Percentiles rank a stretch among this genome's conserved stretches.
Conservation (phyloP, 2,113 vertebrate species). For the Myodes glareolus region DNA sequence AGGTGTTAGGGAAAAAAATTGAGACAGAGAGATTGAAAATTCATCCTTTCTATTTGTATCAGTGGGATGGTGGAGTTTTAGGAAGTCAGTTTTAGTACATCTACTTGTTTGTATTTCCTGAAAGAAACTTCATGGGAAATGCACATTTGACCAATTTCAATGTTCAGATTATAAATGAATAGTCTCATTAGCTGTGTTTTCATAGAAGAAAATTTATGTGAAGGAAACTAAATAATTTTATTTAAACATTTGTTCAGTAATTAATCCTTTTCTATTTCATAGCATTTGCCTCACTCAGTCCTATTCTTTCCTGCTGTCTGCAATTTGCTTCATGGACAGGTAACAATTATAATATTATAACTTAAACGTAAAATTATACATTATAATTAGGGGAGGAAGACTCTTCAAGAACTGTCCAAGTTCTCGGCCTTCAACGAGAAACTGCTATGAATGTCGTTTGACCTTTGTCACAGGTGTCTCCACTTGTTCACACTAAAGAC, state of each 20-base stretch:
- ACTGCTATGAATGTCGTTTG: background rate
- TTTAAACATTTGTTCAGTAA: background rate
- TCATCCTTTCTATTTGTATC: background rate
- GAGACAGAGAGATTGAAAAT: background rate
- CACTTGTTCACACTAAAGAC: background rate
- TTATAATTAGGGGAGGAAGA: background rate
- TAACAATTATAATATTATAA: background rate
- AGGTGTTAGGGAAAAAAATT: background rate
- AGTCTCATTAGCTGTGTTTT: background rate
- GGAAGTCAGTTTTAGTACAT: background rate
- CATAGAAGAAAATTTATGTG: too few relatives aligned
- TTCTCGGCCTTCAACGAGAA: background rate
- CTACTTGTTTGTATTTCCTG: background rate
- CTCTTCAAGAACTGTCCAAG: background rate
- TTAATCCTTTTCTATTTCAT: background rate
- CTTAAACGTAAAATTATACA: background rate
- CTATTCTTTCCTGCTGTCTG: background rate
- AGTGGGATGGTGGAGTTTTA: background rate
- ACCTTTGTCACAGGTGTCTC: background rate
- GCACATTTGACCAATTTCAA: background rate
- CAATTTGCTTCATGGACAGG: background rate
- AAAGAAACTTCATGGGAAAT: background rate
- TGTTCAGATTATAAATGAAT: background rate
- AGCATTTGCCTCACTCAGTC: background rate
- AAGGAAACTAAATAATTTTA: background rate